phyloP scores from a whole-genome alignment of 2,888 invertebrate species.

The Uropetala carovei region DNA sequence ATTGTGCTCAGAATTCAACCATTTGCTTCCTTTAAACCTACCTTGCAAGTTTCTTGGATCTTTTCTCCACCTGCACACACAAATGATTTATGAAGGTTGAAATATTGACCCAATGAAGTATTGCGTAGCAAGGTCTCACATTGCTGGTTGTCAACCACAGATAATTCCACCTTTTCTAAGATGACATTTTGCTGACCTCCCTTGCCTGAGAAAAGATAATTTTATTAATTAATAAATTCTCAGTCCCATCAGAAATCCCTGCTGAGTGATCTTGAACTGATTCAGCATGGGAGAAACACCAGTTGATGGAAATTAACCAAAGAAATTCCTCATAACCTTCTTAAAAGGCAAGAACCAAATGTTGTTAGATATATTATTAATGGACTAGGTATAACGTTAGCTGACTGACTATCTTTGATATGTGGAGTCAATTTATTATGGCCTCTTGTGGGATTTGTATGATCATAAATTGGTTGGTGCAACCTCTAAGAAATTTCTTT shows the following conservation, averaged over 20 bases:
- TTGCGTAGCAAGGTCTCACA: slow-evolving; percentile 81
- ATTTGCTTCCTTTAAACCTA: slow-evolving; percentile 71
- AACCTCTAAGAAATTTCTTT: too few species aligned
- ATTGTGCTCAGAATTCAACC: too few species aligned
- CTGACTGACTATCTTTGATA: too few species aligned
- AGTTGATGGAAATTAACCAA: background rate
- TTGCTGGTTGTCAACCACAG: slow-evolving; percentile 78
- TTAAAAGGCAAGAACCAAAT: background rate
- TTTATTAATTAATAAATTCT: too few species aligned
- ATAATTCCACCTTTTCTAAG: slow-evolving; percentile 85
- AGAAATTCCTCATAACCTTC: background rate
- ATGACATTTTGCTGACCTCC: slow-evolving; percentile 83
- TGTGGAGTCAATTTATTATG: too few species aligned
- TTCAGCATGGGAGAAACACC: background rate
- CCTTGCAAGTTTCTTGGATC: slow-evolving; percentile 85
- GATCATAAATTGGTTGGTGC: too few species aligned
- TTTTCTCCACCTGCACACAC: slow-evolving; percentile 87
- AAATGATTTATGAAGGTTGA: slow-evolving; percentile 82
- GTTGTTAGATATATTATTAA: too few species aligned
- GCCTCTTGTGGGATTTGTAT: too few species aligned
- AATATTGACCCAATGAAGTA: slow-evolving; percentile 83
- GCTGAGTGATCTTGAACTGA: background rate
- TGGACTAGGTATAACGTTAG: too few species aligned
- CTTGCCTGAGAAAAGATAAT: slow-evolving; percentile 74
- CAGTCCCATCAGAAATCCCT: background rate